Percentiles rank a stretch among this genome's conserved stretches.
These are phyloP conservation scores for Omphaloscelis lunosa DNA, from an alignment of 2,888 invertebrate species.

Conservation along the genomic window DNA sequence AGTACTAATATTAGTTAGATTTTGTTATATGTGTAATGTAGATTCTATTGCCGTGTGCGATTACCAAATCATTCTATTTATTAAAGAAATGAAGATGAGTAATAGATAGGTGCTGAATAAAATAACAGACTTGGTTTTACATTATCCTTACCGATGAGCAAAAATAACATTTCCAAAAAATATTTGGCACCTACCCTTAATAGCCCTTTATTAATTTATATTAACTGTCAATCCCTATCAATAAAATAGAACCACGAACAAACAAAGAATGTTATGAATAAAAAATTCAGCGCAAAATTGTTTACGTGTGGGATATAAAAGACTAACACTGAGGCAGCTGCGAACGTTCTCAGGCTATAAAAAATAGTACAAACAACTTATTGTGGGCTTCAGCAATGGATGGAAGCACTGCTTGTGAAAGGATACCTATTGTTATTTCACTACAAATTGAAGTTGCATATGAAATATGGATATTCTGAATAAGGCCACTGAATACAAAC, in stretches of 20 bases:
- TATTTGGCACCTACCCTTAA: neutral
- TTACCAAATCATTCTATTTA: too few species aligned
- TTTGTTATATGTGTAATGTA: too few species aligned
- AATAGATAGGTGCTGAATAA: too few species aligned
- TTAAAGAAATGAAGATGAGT: too few species aligned
- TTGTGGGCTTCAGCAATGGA: slow-evolving; percentile 10
- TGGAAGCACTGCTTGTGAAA: slow-evolving; percentile 3
- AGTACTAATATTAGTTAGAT: too few species aligned
- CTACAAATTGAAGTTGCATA: neutral
- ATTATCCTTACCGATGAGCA: neutral
- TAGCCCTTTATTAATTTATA: neutral
- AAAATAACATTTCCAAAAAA: neutral
- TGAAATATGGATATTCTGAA: neutral
- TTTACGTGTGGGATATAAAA: slow-evolving; percentile 7
- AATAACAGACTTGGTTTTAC: too few species aligned
- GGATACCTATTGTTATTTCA: slow-evolving; percentile 1
- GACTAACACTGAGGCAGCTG: slow-evolving; percentile 9
- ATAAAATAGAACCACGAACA: neutral
- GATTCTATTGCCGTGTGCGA: too few species aligned
- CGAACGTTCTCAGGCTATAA: slow-evolving; percentile 7
- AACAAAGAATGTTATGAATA: neutral
- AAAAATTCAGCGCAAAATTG: slow-evolving; percentile 4
- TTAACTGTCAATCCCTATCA: neutral
- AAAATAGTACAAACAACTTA: slow-evolving; percentile 24
- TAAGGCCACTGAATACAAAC: neutral